Conservation (phyloP, 2,888 invertebrate species). For the Aplocera efformata region DNA sequence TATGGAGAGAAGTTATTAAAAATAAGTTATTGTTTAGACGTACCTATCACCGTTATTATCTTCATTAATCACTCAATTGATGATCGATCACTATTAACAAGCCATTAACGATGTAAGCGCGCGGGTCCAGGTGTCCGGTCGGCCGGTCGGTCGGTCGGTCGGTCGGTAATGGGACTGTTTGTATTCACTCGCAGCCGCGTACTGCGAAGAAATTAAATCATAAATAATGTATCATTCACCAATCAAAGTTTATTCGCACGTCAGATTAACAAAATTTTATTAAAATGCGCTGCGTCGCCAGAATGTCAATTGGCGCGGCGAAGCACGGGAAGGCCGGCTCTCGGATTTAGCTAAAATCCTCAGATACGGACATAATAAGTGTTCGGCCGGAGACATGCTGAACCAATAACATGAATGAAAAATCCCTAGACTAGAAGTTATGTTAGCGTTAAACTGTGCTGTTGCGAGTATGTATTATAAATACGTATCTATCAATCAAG, state of each 20-base stretch:
- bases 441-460: too few relatives aligned
- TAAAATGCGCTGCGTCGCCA: slow-evolving; percentile 17
- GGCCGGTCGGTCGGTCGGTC: too few relatives aligned
- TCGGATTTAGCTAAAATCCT: neutral
- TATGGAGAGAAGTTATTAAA: too few relatives aligned
- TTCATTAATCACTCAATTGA: too few relatives aligned
- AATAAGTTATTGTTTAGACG: too few relatives aligned
- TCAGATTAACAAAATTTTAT: slow-evolving; percentile 20
- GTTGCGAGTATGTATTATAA: too few relatives aligned
- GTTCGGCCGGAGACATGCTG: too few relatives aligned
- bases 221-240: slow-evolving; percentile 15
- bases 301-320: slow-evolving; percentile 12
- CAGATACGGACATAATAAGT: too few relatives aligned
- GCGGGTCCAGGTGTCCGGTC: neutral
- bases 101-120: slow-evolving; percentile 1
- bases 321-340: neutral
- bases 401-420: too few relatives aligned
- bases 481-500: too few relatives aligned
- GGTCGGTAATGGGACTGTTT: slow-evolving; percentile 16
- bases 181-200: slow-evolving; percentile 7
- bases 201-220: slow-evolving; percentile 15
- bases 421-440: too few relatives aligned
- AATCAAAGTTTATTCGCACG: slow-evolving; percentile 18
- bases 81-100: neutral
- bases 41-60: too few relatives aligned